phyloP scores from a whole-genome alignment of 2,113 vertebrate species.

The Elgaria multicarinata region DNA sequence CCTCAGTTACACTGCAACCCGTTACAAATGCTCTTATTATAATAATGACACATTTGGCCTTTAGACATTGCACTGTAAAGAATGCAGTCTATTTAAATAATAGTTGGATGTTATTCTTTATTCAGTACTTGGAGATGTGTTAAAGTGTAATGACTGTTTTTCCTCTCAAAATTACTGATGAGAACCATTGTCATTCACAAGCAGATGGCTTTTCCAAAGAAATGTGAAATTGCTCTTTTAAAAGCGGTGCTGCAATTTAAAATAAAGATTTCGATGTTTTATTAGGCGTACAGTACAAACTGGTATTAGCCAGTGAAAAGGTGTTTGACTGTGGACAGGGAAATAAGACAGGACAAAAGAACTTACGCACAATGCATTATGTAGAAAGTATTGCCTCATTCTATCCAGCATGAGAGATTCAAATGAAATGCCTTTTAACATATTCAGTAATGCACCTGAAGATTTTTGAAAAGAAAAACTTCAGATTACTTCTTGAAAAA shows the following conservation, averaged over 20 bases:
- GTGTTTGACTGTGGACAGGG: slow-evolving; percentile 6
- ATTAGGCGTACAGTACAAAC: slow-evolving; percentile 33
- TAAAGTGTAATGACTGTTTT: slow-evolving; percentile 61
- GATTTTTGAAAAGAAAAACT: slow-evolving; percentile 24
- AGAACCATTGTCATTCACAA: slow-evolving; percentile 63
- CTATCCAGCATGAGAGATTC: slow-evolving; percentile 8
- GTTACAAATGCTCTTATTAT: slow-evolving; percentile 52
- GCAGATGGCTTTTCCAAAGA: slow-evolving; percentile 67
- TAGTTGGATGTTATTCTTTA: slow-evolving; percentile 42
- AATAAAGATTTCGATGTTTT: slow-evolving; percentile 54
- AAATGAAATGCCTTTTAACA: slow-evolving; percentile 8
- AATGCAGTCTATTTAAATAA: slow-evolving; percentile 39
- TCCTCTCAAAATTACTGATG: slow-evolving; percentile 59
- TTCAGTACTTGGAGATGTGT: slow-evolving; percentile 59
- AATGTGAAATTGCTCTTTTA: slow-evolving; percentile 61
- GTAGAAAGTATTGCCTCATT: neutral
- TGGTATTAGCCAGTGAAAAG: slow-evolving; percentile 56
- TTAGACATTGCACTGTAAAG: slow-evolving; percentile 18
- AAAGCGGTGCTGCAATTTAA: slow-evolving; percentile 61
- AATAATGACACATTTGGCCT: slow-evolving; percentile 40
- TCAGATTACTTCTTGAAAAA: neutral
- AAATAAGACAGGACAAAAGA: slow-evolving; percentile 42
- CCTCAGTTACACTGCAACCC: slow-evolving; percentile 10
- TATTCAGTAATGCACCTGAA: slow-evolving; percentile 40
- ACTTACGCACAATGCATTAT: slow-evolving; percentile 19